These are phyloP conservation scores for Cremastobaeus sp. DNA, from an alignment of 2,888 invertebrate species.

Conservation along the genomic window DNA sequence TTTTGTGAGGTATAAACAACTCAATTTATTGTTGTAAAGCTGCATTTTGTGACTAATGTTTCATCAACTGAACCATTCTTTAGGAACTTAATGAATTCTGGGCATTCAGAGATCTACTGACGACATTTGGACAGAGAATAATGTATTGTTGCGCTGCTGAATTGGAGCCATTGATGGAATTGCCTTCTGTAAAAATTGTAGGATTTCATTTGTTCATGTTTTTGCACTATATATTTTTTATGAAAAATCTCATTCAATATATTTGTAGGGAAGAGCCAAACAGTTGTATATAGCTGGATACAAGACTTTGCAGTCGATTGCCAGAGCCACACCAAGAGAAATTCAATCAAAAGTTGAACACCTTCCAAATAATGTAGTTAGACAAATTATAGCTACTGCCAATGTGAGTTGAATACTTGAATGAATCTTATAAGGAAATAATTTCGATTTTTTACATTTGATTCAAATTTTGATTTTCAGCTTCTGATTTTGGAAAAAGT, in stretches of 20 bases:
- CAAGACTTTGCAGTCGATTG: constrained; percentile 86
- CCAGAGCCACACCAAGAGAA: constrained; percentile 83
- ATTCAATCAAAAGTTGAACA: constrained; percentile 84
- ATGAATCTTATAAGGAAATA: too few species aligned
- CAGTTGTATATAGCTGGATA: constrained; percentile 91
- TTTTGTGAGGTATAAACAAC: constrained; percentile 83
- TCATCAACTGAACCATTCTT: neutral
- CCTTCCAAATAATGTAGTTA: constrained; percentile 85
- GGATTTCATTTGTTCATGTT: constrained; percentile 53
- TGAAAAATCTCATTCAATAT: constrained; percentile 7
- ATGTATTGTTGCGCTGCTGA: constrained; percentile 90
- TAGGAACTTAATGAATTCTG: constrained; percentile 88
- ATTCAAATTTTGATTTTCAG: constrained; percentile 80
- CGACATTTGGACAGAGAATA: constrained; percentile 85
- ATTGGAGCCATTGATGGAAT: constrained; percentile 89
- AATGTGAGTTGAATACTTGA: constrained; percentile 87
- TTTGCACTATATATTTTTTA: neutral
- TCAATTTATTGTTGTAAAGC: neutral
- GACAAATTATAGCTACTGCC: constrained; percentile 91
- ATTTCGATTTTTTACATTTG: too few species aligned
- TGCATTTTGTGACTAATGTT: neutral
- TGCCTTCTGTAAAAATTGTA: constrained; percentile 92
- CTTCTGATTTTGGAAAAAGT: constrained; percentile 89
- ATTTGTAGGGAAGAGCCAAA: constrained; percentile 86
- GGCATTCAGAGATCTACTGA: constrained; percentile 88